A percentile compares a stretch with the other conserved stretches of the same genome.
These are phyloP conservation scores for Drepana falcataria DNA, from an alignment of 2,888 invertebrate species.

Conservation along the genomic window DNA sequence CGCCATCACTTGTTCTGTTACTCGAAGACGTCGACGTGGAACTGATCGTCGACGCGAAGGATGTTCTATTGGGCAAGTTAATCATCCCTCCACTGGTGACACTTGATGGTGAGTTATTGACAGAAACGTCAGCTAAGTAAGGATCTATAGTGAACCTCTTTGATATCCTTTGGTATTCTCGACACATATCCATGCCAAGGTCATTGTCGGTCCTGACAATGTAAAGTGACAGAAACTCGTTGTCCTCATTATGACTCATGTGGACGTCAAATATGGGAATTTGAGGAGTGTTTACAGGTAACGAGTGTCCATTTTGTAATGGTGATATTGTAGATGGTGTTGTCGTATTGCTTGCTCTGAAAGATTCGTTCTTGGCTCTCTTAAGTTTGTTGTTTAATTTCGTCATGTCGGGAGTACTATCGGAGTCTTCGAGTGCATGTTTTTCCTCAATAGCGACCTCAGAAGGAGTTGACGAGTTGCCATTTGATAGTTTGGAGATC, in stretches of 20 bases:
- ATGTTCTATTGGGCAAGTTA: conserved; percentile 60
- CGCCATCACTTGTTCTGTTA: conserved; percentile 68
- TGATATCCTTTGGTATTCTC: conserved; percentile 69
- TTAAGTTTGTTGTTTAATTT: conserved; percentile 50
- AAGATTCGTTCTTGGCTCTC: conserved; percentile 57
- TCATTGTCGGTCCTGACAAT: conserved; percentile 69
- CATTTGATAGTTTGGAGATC: conserved; percentile 69
- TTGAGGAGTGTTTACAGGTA: conserved; percentile 59
- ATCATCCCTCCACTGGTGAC: conserved; percentile 68
- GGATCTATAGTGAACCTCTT: conserved; percentile 69
- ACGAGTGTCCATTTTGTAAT: conserved; percentile 64
- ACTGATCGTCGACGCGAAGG: conserved; percentile 65
- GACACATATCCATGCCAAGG: conserved; percentile 67
- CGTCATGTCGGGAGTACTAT: conserved; percentile 60
- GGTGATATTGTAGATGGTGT: conserved; percentile 74
- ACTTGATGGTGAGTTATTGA: conserved; percentile 67
- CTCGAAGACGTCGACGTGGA: conserved; percentile 59
- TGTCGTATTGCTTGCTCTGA: conserved; percentile 58
- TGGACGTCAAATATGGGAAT: conserved; percentile 68
- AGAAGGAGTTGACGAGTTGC: conserved; percentile 67
- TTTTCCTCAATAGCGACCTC: conserved; percentile 36
- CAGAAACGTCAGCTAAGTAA: conserved; percentile 65
- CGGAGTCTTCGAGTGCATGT: conserved; percentile 39
- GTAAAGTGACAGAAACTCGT: conserved; percentile 66
- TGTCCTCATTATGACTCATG: conserved; percentile 64